Evolutionary conservation across 1,140 invertebrate genomes (phyloP).

Genomic region (Callitettix versicolor): DNA sequence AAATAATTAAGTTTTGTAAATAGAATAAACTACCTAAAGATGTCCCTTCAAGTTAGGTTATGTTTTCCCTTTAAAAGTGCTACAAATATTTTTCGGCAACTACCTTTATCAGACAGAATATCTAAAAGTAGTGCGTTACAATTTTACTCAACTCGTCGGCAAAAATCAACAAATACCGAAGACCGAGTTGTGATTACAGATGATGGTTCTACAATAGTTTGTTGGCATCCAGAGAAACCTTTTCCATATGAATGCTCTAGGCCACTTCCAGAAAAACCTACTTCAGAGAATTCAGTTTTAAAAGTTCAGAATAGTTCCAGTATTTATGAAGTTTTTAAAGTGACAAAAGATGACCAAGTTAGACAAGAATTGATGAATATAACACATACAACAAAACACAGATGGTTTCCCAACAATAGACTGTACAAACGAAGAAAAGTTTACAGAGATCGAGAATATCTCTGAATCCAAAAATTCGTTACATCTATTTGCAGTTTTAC

Average conservation of each 20-base stretch:
- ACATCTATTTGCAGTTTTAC: no score
- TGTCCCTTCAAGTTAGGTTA: no score
- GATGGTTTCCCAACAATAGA: constrained; percentile 63
- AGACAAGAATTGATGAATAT: constrained; percentile 57
- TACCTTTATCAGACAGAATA: no score
- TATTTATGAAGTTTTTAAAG: constrained; percentile 50
- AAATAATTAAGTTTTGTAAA: no score
- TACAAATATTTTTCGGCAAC: no score
- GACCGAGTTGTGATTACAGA: constrained; percentile 46
- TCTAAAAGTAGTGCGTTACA: no score
- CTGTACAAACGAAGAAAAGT: constrained; percentile 49
- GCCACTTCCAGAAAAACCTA: constrained; percentile 47
- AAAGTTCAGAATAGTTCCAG: constrained; percentile 49
- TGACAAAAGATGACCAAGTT: constrained; percentile 45
- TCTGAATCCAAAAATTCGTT: no score
- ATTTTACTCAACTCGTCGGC: no score
- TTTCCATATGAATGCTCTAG: constrained; percentile 78
- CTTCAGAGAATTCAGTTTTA: constrained; percentile 40
- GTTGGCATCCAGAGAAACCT: constrained; percentile 70
- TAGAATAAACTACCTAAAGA: no score
- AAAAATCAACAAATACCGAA: background rate
- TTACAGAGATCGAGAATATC: constrained; percentile 56
- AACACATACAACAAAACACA: constrained; percentile 68
- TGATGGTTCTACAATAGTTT: constrained; percentile 66
- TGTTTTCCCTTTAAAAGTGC: no score